Evolutionary conservation across 2,797 vertebrate genomes (phyloP), one percentile per base, ranked within the genome.

Genomic region (Forpus xanthops): DNA sequence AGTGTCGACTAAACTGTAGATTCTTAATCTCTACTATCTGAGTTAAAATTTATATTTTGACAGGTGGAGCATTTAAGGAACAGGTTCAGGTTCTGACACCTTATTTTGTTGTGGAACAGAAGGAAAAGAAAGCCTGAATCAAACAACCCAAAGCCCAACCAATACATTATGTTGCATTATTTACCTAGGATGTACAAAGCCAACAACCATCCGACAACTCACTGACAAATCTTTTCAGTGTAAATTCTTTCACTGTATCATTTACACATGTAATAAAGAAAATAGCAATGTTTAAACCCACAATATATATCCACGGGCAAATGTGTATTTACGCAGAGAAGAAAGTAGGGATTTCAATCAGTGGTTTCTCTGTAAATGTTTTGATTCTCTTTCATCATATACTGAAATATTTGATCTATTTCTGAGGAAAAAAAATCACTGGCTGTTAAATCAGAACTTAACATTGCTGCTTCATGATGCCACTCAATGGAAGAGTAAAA

Each of bases 41-140:
- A 4, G 15, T 84, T 42, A 89, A 49, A 12, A 68, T 68, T 68
- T 61, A 5, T 28, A 9, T 66, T 66, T 52, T 74, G 37, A 60
- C 31, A 53, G 8, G 12, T 52, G 12, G 6, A 2, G 1, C 6
- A 6, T 56, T 20, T 75, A 74, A 79, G 18, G 23, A 89, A 79
- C 15, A 28, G 2, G 15, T 52, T 74, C 25, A 60, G 13, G 6
- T 37, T 80, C 30, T 71, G 8, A 24, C 2, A 30, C 47, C 25
- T 44, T 44, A 58, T 52, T 60, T 75, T 76, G 2, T 14, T 68
- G 5, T 52, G 9, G 8, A 78, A 79, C 3, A n/a, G 7, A 9
- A 55, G 30, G 20, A 35, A 15, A 20, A 15, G 6, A 1, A 33
- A n/a, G n/a, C n/a, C n/a, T n/a, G n/a, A n/a, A n/a, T n/a, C 1